These are phyloP conservation scores for Fragum sueziense DNA, from an alignment of 2,888 invertebrate species.

Conservation along the genomic window DNA sequence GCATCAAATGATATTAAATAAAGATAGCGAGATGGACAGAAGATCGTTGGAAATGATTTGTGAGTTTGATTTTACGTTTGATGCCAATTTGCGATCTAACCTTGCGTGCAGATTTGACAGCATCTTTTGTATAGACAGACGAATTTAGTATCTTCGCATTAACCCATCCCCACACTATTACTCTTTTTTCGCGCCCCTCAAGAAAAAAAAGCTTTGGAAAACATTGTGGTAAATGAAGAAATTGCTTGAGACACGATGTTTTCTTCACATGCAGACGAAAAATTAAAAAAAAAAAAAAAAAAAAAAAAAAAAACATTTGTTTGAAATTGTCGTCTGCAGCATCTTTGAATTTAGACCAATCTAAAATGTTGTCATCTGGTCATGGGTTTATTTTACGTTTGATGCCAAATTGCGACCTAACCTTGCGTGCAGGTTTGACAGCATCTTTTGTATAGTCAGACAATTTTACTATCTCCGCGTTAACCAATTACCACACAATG, in stretches of 20 bases:
- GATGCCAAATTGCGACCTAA: not conserved
- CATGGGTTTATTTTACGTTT: not conserved
- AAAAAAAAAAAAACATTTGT: too few relatives aligned
- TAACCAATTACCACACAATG: not conserved
- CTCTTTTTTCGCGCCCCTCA: too few relatives aligned
- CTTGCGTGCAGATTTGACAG: conserved; percentile 18
- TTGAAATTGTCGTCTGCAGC: too few relatives aligned
- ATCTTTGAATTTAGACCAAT: not conserved
- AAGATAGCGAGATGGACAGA: not conserved
- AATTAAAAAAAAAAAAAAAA: too few relatives aligned
- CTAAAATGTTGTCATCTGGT: not conserved
- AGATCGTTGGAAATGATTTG: not conserved
- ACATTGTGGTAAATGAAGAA: too few relatives aligned
- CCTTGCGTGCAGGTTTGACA: not conserved
- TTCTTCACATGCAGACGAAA: too few relatives aligned
- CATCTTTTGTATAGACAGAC: conserved; percentile 10
- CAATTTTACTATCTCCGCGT: not conserved
- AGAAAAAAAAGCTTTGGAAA: too few relatives aligned
- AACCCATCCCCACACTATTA: too few relatives aligned
- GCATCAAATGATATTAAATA: not conserved
- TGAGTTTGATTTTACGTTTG: conserved; percentile 9
- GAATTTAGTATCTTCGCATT: not conserved
- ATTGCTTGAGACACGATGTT: too few relatives aligned
- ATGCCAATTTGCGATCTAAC: conserved; percentile 1
- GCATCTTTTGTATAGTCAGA: not conserved